A percentile compares a stretch with the other conserved stretches of the same genome.
Evolutionary conservation across 2,888 invertebrate genomes (phyloP).

Genomic region (Clostera curtula): DNA sequence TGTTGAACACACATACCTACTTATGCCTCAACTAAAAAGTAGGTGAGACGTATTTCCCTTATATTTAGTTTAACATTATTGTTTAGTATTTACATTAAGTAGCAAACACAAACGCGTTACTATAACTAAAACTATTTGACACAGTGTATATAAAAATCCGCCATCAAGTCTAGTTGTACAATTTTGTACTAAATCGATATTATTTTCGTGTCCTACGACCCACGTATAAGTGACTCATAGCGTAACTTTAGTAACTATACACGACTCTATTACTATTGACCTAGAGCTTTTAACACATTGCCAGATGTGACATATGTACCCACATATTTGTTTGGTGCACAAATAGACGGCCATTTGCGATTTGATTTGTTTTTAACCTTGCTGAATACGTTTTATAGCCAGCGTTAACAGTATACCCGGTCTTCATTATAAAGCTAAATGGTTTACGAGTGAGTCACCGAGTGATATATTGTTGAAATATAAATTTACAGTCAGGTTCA

Average conservation of each 20-base stretch:
- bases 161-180: constrained; percentile 29
- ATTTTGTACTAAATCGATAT: constrained; percentile 47
- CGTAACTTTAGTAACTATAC: constrained; percentile 23
- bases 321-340: constrained; percentile 34
- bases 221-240: constrained; percentile 42
- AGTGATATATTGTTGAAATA: constrained; percentile 13
- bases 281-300: constrained; percentile 23
- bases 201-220: constrained; percentile 45
- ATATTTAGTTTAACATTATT: no score
- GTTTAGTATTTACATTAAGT: constrained; percentile 4
- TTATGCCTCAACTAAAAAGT: no score
- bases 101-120: constrained; percentile 16
- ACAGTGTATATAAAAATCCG: constrained; percentile 18
- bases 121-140: constrained; percentile 23
- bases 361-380: constrained; percentile 41
- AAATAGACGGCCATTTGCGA: constrained; percentile 37
- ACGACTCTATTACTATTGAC: constrained; percentile 32
- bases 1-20: no score
- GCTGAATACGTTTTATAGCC: constrained; percentile 32
- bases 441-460: constrained; percentile 25
- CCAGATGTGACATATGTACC: constrained; percentile 30
- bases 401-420: constrained; percentile 29
- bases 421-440: constrained; percentile 30
- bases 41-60: no score
- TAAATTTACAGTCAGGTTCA: constrained; percentile 20